These are phyloP conservation scores for Sorex maritimensis DNA, from an alignment of 2,797 vertebrate genomes.

Conservation along the genomic window DNA sequence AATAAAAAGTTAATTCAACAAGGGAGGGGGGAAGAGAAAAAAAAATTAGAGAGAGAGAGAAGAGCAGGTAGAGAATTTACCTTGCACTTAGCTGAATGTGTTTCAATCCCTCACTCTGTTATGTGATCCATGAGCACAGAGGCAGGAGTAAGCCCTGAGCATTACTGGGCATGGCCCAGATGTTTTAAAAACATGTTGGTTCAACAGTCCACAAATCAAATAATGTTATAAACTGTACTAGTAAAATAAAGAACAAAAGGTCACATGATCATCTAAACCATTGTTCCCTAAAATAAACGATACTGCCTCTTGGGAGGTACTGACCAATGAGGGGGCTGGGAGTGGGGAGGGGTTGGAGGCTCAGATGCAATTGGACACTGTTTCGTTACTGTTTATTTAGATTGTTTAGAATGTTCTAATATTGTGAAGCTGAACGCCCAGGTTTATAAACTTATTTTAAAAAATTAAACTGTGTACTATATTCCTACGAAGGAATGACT, in stretches of 20 bases:
- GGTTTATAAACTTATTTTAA: not conserved
- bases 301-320: too few species aligned
- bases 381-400: not conserved
- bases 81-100: too few species aligned
- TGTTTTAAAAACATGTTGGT: too few species aligned
- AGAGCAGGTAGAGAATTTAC: too few species aligned
- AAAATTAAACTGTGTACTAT: not conserved
- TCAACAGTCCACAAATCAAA: slow-evolving; percentile 6
- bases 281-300: too few species aligned
- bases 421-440: not conserved
- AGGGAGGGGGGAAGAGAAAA: too few species aligned
- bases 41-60: too few species aligned
- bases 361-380: not conserved
- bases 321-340: too few species aligned
- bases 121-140: too few species aligned
- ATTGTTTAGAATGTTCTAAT: not conserved
- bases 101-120: too few species aligned
- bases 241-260: slow-evolving; percentile 36
- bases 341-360: not conserved
- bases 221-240: not conserved
- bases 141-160: too few species aligned
- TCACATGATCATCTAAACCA: not conserved
- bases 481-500: not conserved
- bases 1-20: slow-evolving; percentile 11
- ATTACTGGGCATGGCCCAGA: too few species aligned